Base-by-base conservation (phyloP, 1,140 invertebrate genomes). In the Ostrea denselamellosa region DNA sequence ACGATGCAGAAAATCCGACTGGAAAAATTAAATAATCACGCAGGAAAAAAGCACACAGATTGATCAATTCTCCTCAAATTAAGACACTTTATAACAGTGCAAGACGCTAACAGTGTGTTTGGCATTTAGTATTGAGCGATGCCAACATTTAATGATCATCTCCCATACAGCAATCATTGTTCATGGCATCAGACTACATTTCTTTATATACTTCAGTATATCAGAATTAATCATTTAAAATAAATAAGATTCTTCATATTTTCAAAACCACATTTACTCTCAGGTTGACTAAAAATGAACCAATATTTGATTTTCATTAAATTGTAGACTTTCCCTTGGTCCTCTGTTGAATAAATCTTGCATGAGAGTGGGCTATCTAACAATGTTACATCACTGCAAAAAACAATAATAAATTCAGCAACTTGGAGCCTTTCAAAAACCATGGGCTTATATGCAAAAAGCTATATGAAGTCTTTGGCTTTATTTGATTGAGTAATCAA, bases 401-500 rank as follows among this genome's bases (percentile, higher is more conserved):
- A 14, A 14, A 77, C 28, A 77, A 28, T 28, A 25, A 25, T 77
- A 77, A 28, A 25, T 77, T 77, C 68, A 77, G 68, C 68, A 77
- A 77, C 68, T 77, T 77, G 68, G 68, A 77, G 68, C 68, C 68
- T 77, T 77, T 77, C 68, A 77, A 28, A 25, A 77, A 77, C 68
- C 25, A 77, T 28, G 25, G 28, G 68, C 68, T 77, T 77, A 77
- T 44, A 44, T 77, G 68, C 68, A 77, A 77, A 22, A 77, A 28
- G 25, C 34, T 77, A 77, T 12, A 77, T 77, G 28, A 22, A 77
- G 68, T 77, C 68, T 77, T 77, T 34, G 68, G 68, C 25, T 77
- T 25, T 77, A 77, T 77, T 77, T 77, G 68, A 77, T 77, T 77
- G 68, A 77, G 68, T 77, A 77, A 77, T 77, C 68, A 77, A 77